Evolutionary conservation across 1,140 invertebrate genomes (phyloP).

Genomic region (Calycopis cecrops): DNA sequence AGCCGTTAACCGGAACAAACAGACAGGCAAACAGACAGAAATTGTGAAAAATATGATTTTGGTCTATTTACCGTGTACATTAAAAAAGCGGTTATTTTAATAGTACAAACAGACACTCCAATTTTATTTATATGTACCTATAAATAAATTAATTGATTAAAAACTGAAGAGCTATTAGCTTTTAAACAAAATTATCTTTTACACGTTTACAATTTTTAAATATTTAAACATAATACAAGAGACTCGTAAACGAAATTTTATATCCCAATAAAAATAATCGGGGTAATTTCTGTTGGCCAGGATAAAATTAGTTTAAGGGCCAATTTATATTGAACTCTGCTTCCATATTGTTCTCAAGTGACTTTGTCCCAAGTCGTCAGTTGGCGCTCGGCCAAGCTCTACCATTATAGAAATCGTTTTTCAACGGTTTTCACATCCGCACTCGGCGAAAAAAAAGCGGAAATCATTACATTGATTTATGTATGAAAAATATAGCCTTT

Average conservation of each 20-base stretch:
- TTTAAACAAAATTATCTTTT: no score
- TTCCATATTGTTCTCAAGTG: conserved; percentile 25
- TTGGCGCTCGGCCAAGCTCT: conserved; percentile 45
- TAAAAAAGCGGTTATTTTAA: no score
- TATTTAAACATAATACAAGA: no score
- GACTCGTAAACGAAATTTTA: conserved; percentile 1
- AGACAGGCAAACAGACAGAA: no score
- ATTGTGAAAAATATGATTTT: no score
- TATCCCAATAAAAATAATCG: background rate
- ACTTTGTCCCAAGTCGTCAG: conserved; percentile 27
- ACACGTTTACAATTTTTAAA: no score
- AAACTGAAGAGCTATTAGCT: no score
- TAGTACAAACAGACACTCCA: no score
- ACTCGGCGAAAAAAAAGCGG: conserved; percentile 39
- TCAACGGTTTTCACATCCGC: conserved; percentile 39
- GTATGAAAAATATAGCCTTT: conserved; percentile 33
- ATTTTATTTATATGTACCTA: no score
- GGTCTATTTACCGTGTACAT: no score
- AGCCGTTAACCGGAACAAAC: no score
- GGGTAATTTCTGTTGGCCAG: background rate
- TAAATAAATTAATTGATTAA: no score
- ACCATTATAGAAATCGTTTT: conserved; percentile 52
- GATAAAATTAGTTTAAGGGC: conserved; percentile 14
- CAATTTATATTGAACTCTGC: conserved; percentile 30
- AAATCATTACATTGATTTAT: conserved; percentile 66